Conservation (phyloP, 2,113 vertebrate genomes). For the Prunella himalayana region DNA sequence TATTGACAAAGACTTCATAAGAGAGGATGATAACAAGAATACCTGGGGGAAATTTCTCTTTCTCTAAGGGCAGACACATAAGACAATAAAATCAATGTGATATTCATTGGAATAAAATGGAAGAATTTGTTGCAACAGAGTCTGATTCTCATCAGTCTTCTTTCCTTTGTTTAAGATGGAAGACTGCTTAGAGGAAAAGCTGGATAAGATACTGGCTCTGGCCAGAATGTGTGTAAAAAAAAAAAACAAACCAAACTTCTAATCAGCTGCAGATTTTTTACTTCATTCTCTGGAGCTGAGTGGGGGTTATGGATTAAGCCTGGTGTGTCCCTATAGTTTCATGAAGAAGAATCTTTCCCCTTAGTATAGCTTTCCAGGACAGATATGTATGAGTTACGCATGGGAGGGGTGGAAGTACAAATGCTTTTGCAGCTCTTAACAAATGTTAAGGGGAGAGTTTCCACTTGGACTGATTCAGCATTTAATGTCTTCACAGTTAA, state of each 20-base stretch:
- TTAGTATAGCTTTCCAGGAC: neutral
- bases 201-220: neutral
- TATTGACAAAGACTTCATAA: slow-evolving; percentile 48
- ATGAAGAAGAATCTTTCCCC: neutral
- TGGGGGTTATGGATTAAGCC: neutral
- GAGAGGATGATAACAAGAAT: neutral
- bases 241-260: neutral
- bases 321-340: neutral
- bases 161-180: slow-evolving; percentile 26
- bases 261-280: slow-evolving; percentile 43
- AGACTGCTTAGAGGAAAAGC: slow-evolving; percentile 18
- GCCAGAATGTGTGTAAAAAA: neutral
- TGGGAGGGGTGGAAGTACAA: neutral
- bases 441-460: neutral
- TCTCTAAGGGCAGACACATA: neutral
- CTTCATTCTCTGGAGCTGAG: neutral
- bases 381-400: neutral
- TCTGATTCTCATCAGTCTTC: slow-evolving; percentile 12
- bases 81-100: slow-evolving; percentile 37
- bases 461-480: slow-evolving; percentile 18
- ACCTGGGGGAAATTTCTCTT: slow-evolving; percentile 49
- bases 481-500: neutral
- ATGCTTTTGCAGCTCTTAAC: neutral
- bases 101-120: slow-evolving; percentile 25
- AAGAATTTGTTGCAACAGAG: neutral